These are phyloP conservation scores for Meganola albula DNA, from an alignment of 2,888 invertebrate species.

Conservation along the genomic window DNA sequence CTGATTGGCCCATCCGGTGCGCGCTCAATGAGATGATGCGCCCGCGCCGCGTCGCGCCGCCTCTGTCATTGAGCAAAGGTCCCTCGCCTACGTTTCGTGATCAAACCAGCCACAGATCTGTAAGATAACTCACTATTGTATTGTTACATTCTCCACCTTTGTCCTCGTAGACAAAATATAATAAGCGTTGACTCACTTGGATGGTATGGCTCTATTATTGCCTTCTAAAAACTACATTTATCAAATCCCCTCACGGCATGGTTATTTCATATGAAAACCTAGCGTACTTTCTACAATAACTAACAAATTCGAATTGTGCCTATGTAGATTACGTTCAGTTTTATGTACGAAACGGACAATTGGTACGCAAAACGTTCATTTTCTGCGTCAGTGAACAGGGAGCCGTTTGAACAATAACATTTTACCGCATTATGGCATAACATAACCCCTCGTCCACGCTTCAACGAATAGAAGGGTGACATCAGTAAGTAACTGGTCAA, in stretches of 20 bases:
- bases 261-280: no score
- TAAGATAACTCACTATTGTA: constrained; percentile 40
- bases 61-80: constrained; percentile 74
- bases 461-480: constrained; percentile 43
- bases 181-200: constrained; percentile 19
- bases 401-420: constrained; percentile 59
- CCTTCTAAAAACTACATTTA: no score
- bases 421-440: constrained; percentile 57
- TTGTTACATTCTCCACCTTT: constrained; percentile 30
- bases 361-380: constrained; percentile 52
- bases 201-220: no score
- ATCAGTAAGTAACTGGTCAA: constrained; percentile 39
- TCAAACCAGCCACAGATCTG: constrained; percentile 43
- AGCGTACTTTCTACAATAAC: no score
- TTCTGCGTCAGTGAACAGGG: constrained; percentile 47
- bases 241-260: no score
- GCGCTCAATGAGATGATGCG: constrained; percentile 76
- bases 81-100: constrained; percentile 73
- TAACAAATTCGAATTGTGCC: no score
- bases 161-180: constrained; percentile 20
- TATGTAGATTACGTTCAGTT: no score
- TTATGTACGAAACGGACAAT: no score
- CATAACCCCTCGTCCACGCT: constrained; percentile 53
- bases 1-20: constrained; percentile 78
- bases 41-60: constrained; percentile 47